A percentile compares a stretch with the other conserved stretches of the same genome.
These are phyloP conservation scores for Apodemus agrarius DNA, from an alignment of 2,797 vertebrate genomes.

Conservation along the genomic window DNA sequence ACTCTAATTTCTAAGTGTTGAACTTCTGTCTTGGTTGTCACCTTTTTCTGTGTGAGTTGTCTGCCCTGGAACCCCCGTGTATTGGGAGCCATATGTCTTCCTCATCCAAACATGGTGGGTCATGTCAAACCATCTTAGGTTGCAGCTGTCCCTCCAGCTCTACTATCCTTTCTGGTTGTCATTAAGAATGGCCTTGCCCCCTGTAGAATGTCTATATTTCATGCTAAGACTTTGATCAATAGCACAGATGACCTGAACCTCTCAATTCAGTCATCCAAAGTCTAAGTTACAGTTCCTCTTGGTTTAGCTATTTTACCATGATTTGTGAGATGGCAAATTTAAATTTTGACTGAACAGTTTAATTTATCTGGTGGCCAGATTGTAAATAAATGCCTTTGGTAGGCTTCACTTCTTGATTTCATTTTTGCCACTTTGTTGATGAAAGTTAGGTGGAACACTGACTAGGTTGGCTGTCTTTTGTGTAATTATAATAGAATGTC, in stretches of 20 bases:
- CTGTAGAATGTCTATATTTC: not conserved
- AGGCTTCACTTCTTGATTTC: slow-evolving; percentile 24
- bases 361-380: not conserved
- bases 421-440: slow-evolving; percentile 6
- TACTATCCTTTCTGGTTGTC: not conserved
- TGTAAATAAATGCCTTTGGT: not conserved
- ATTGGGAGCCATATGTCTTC: not conserved
- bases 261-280: not conserved
- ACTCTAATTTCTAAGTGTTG: not conserved
- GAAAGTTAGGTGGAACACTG: slow-evolving; percentile 18
- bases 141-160: not conserved
- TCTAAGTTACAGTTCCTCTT: not conserved
- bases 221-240: not conserved
- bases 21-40: not conserved
- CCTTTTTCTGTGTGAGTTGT: not conserved
- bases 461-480: slow-evolving; percentile 24
- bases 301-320: not conserved
- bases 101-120: not conserved
- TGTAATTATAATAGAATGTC: slow-evolving; percentile 39
- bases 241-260: not conserved
- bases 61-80: not conserved
- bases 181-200: not conserved
- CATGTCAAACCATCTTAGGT: not conserved
- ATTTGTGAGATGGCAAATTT: slow-evolving; percentile 9
- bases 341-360: not conserved